Percentiles rank a stretch among this genome's conserved stretches.
These are phyloP conservation scores for Acrocephalus arundinaceus DNA, from an alignment of 2,113 vertebrate species.

Conservation along the genomic window DNA sequence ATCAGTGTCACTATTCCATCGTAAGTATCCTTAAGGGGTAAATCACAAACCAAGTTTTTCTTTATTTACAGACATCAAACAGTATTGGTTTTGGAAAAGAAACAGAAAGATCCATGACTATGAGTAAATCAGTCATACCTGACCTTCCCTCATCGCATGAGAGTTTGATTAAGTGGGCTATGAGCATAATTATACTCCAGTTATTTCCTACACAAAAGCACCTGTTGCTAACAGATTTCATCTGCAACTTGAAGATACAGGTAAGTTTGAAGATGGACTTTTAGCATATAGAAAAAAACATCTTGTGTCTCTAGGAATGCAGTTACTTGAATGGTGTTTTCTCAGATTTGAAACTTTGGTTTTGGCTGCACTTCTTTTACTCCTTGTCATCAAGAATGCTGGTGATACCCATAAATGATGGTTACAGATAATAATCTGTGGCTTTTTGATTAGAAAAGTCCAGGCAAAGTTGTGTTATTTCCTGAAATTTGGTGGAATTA, in stretches of 20 bases:
- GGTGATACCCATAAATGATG: background rate
- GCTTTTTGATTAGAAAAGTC: background rate
- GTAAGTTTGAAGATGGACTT: constrained; percentile 68
- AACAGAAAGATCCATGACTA: constrained; percentile 73
- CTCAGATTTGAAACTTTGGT: background rate
- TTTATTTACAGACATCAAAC: constrained; percentile 82
- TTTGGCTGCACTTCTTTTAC: background rate
- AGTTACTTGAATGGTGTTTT: background rate
- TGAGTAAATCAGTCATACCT: constrained; percentile 72
- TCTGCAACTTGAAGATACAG: constrained; percentile 82
- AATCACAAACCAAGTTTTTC: background rate
- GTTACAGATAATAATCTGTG: background rate
- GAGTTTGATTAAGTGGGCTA: constrained; percentile 88
- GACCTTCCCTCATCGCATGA: constrained; percentile 82
- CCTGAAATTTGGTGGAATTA: background rate
- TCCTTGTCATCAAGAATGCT: background rate
- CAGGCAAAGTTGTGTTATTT: background rate
- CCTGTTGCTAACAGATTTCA: constrained; percentile 89
- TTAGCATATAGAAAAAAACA: background rate
- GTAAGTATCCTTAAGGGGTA: background rate
- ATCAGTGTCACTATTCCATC: background rate
- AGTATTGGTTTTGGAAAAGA: constrained; percentile 84
- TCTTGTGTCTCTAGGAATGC: background rate
- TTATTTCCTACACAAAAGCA: constrained; percentile 90
- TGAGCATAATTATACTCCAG: constrained; percentile 77